Evolutionary conservation across 2,888 invertebrate genomes (phyloP).

Genomic region (Xylophagus ater): DNA sequence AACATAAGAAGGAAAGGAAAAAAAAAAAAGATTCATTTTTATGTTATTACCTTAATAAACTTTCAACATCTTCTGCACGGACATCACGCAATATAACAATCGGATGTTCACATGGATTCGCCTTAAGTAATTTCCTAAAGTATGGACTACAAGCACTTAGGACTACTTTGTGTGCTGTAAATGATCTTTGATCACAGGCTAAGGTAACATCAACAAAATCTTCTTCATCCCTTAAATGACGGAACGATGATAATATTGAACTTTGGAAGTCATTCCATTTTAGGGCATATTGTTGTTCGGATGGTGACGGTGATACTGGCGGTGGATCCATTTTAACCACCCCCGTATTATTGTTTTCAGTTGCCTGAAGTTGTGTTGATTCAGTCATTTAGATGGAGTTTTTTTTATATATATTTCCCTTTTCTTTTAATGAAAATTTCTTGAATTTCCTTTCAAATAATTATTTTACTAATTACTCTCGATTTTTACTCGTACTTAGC

Average conservation of each 20-base stretch:
- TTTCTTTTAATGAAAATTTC: too few species aligned
- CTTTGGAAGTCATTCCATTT: constrained; percentile 93
- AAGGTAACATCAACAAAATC: constrained; percentile 89
- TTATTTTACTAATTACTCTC: too few species aligned
- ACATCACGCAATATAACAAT: constrained; percentile 81
- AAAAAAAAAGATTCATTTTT: not conserved
- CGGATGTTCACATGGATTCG: constrained; percentile 83
- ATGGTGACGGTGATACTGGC: constrained; percentile 42
- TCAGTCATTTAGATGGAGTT: constrained; percentile 34
- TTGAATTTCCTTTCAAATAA: too few species aligned
- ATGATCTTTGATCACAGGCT: constrained; percentile 80
- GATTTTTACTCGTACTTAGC: too few species aligned
- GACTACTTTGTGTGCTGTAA: constrained; percentile 83
- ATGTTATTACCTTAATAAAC: constrained; percentile 55
- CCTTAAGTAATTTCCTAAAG: constrained; percentile 76
- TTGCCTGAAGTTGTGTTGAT: constrained; percentile 39
- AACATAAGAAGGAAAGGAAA: not conserved
- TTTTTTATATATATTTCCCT: not conserved
- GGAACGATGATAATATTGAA: constrained; percentile 80
- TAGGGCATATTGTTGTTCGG: constrained; percentile 82
- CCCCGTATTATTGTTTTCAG: constrained; percentile 39
- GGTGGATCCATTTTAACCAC: constrained; percentile 41
- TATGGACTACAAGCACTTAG: constrained; percentile 89
- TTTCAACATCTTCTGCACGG: constrained; percentile 75
- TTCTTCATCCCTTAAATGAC: constrained; percentile 78